phyloP scores from a whole-genome alignment of 2,113 vertebrate species.

The Dendropsophus ebraccatus region DNA sequence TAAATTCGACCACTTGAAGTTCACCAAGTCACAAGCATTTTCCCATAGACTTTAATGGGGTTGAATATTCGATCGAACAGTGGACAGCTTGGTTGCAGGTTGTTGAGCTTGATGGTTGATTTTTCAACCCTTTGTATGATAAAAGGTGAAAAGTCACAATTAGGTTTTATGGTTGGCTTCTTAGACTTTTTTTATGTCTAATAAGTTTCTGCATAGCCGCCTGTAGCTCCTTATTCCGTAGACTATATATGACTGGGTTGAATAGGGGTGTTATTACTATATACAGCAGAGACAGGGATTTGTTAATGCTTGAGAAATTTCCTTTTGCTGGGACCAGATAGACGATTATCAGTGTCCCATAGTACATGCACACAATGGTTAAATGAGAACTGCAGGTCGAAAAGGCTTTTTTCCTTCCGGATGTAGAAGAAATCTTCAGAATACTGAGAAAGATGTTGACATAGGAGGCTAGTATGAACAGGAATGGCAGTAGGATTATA shows the following conservation, averaged over 20 bases:
- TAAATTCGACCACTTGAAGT: too few species aligned
- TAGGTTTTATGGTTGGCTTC: too few species aligned
- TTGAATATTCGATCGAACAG: too few species aligned
- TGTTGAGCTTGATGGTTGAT: too few species aligned
- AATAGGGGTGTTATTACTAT: constrained; percentile 49
- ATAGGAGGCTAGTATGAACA: constrained; percentile 41
- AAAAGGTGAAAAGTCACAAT: too few species aligned
- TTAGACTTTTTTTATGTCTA: background rate
- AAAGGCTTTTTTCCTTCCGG: constrained; percentile 39
- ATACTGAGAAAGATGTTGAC: constrained; percentile 35
- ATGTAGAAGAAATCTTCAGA: constrained; percentile 36
- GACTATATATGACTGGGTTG: constrained; percentile 48
- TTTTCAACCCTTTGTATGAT: too few species aligned
- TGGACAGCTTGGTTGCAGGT: too few species aligned
- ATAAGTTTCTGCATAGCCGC: constrained; percentile 12
- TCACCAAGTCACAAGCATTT: too few species aligned
- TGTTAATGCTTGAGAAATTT: constrained; percentile 24
- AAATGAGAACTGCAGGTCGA: constrained; percentile 53
- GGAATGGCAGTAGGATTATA: constrained; percentile 47
- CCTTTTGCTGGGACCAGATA: constrained; percentile 46
- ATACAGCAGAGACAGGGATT: constrained; percentile 40
- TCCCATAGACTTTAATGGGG: too few species aligned
- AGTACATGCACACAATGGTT: constrained; percentile 45
- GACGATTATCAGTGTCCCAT: constrained; percentile 51
- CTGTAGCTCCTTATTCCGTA: constrained; percentile 47